Percentiles rank a stretch among this genome's conserved stretches.
Evolutionary conservation across 1,140 invertebrate species (phyloP).

Genomic region (Drosophila persimilis): DNA sequence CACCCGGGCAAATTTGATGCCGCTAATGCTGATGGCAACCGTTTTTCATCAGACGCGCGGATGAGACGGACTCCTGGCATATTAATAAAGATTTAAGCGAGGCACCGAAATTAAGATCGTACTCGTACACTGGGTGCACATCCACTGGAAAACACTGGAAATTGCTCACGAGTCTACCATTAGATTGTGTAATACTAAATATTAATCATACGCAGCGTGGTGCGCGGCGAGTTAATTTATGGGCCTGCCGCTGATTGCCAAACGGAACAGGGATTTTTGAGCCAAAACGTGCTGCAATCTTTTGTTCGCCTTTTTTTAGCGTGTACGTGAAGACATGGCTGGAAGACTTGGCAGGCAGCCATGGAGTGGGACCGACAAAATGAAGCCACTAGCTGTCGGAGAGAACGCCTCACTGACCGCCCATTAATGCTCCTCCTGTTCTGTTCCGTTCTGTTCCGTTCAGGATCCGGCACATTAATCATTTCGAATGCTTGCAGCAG

Average conservation of each 20-base stretch:
- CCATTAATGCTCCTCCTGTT: slow-evolving; percentile 61
- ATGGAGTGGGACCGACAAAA: slow-evolving; percentile 43
- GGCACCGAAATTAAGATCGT: slow-evolving; percentile 64
- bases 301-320: slow-evolving; percentile 27
- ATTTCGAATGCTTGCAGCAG: slow-evolving; percentile 70
- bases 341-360: not conserved
- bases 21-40: slow-evolving; percentile 45
- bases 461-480: slow-evolving; percentile 65
- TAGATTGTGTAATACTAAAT: slow-evolving; percentile 73
- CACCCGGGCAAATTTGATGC: slow-evolving; percentile 66
- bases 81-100: slow-evolving; percentile 78
- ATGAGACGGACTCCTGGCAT: slow-evolving; percentile 58
- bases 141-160: slow-evolving; percentile 43
- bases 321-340: slow-evolving; percentile 27
- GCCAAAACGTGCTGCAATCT: slow-evolving; percentile 62
- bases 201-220: slow-evolving; percentile 73
- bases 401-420: slow-evolving; percentile 64
- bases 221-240: slow-evolving; percentile 60
- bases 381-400: slow-evolving; percentile 51
- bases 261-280: slow-evolving; percentile 46
- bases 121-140: slow-evolving; percentile 10
- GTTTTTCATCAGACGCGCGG: slow-evolving; percentile 62
- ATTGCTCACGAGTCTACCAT: slow-evolving; percentile 68
- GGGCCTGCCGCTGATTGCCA: slow-evolving; percentile 54
- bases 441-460: slow-evolving; percentile 4